A percentile compares a stretch with the other conserved stretches of the same genome.
These are phyloP conservation scores for Heliocidaris erythrogramma DNA, from an alignment of 35 echinoderm and acorn worm species.

Conservation along the genomic window DNA sequence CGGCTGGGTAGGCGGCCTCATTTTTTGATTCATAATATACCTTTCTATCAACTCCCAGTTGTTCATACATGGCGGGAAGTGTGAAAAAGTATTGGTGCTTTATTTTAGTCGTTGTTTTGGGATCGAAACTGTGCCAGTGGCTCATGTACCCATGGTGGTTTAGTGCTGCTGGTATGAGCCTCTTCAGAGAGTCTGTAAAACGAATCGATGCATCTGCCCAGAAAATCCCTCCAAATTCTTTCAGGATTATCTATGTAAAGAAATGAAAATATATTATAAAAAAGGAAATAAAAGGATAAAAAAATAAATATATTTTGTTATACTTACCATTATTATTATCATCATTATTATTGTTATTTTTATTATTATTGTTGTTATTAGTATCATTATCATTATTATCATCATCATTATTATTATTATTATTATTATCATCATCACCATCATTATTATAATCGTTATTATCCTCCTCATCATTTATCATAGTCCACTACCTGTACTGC, in stretches of 20 bases:
- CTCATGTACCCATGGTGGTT: too few species aligned
- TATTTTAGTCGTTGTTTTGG: conserved; percentile 20
- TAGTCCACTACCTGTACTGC: too few species aligned
- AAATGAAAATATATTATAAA: background rate
- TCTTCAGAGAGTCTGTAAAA: too few species aligned
- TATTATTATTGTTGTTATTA: too few species aligned
- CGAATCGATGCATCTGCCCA: too few species aligned
- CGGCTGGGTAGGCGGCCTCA: conserved; percentile 50
- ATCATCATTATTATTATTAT: too few species aligned
- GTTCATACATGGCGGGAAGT: conserved; percentile 55
- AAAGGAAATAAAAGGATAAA: background rate
- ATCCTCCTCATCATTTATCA: too few species aligned
- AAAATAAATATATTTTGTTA: background rate
- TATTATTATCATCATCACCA: too few species aligned
- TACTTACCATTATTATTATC: background rate
- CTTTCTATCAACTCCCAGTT: conserved; percentile 56
- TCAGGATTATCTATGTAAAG: conserved; percentile 53
- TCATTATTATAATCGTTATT: too few species aligned
- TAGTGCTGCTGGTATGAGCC: too few species aligned
- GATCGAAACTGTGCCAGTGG: too few species aligned
- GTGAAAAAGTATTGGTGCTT: conserved; percentile 63
- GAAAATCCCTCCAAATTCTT: conserved; percentile 82
- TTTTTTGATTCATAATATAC: conserved; percentile 53
- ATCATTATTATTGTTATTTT: background rate
- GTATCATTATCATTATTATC: too few species aligned